phyloP scores from a whole-genome alignment of 2,888 invertebrate species.

The Autographa pulchrina region DNA sequence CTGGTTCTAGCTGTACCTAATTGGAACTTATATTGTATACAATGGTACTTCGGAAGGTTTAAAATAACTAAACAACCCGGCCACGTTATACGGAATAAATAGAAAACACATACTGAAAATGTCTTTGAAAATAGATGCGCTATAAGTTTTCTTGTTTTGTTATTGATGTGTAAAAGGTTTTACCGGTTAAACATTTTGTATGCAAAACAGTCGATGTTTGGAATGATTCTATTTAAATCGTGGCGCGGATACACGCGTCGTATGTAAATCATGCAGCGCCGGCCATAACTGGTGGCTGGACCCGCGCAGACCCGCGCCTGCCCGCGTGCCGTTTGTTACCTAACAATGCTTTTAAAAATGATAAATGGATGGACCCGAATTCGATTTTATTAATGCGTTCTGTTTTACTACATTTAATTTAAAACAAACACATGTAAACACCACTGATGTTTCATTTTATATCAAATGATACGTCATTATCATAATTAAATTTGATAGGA shows the following conservation, averaged over 20 bases:
- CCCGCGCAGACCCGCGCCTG: conserved; percentile 26
- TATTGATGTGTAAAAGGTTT: conserved; percentile 44
- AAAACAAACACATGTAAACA: conserved; percentile 38
- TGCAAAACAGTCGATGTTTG: conserved; percentile 72
- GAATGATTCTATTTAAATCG: conserved; percentile 72
- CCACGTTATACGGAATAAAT: no score
- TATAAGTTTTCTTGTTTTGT: conserved; percentile 33
- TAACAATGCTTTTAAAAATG: conserved; percentile 72
- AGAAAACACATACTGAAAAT: neutral
- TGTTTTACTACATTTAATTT: conserved; percentile 35
- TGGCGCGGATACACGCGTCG: conserved; percentile 58
- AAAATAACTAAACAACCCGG: neutral
- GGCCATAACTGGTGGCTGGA: conserved; percentile 55
- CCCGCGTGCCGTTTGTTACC: conserved; percentile 52
- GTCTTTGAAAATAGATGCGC: neutral
- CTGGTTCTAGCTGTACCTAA: conserved; percentile 21
- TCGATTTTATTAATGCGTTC: conserved; percentile 60
- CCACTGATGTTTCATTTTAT: conserved; percentile 60
- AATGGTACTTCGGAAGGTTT: neutral
- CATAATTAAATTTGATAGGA: conserved; percentile 38
- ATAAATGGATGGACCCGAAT: conserved; percentile 67
- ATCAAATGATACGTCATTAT: neutral
- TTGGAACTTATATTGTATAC: conserved; percentile 24
- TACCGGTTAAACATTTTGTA: conserved; percentile 63
- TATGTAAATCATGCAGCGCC: conserved; percentile 72